Evolutionary conservation across 37 sponge, comb jelly and placozoan genomes (phyloP).

Genomic region (Aplysina aerophoba): DNA sequence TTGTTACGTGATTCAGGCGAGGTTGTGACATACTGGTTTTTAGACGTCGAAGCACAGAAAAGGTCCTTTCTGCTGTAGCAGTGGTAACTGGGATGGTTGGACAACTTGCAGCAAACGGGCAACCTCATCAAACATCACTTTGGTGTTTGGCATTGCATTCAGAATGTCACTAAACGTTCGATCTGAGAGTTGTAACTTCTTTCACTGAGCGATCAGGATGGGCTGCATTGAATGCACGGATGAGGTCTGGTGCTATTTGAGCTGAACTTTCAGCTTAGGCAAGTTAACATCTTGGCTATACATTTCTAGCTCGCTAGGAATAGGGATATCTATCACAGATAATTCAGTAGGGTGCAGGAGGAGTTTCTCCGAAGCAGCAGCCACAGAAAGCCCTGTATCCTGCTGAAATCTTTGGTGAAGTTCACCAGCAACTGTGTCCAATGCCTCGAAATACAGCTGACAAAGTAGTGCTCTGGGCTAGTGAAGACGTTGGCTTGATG

Average conservation of each 20-base stretch:
- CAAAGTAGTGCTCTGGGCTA: slow-evolving; percentile 44
- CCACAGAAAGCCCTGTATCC: slow-evolving; percentile 42
- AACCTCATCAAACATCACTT: slow-evolving; percentile 44
- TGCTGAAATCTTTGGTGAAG: slow-evolving; percentile 51
- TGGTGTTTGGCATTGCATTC: slow-evolving; percentile 9
- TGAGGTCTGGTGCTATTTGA: slow-evolving; percentile 57
- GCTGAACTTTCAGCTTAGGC: slow-evolving; percentile 34
- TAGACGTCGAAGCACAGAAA: slow-evolving; percentile 49
- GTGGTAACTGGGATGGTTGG: slow-evolving; percentile 60
- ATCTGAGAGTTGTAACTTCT: slow-evolving; percentile 24
- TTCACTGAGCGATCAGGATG: neutral
- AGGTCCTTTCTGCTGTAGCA: slow-evolving; percentile 55
- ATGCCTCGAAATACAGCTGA: slow-evolving; percentile 63
- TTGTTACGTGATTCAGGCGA: slow-evolving; percentile 42
- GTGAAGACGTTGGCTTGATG: slow-evolving; percentile 41
- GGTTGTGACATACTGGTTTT: slow-evolving; percentile 50
- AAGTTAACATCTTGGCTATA: slow-evolving; percentile 55
- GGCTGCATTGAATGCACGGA: slow-evolving; percentile 20
- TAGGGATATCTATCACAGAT: too few species aligned
- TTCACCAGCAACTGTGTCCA: slow-evolving; percentile 38
- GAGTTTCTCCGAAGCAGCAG: slow-evolving; percentile 33
- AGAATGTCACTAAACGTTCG: slow-evolving; percentile 34
- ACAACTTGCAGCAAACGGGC: slow-evolving; percentile 24
- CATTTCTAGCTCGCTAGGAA: slow-evolving; percentile 1
- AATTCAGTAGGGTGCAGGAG: neutral